Base-by-base conservation (phyloP, 1,140 invertebrate genomes). In the Diuraphis noxia region DNA sequence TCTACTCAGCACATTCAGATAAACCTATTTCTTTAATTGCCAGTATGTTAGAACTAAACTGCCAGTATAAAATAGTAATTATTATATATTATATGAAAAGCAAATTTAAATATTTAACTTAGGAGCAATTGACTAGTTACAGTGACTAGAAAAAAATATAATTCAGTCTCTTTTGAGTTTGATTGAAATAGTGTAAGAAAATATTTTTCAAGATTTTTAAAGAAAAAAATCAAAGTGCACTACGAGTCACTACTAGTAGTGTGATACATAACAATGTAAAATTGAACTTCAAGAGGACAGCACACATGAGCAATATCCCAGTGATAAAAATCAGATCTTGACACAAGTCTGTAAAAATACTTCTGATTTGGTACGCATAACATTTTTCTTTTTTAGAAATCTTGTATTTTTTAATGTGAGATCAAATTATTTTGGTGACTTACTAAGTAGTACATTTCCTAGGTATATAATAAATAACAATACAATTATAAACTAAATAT, bases 401-500 rank as follows among this genome's bases (percentile, higher is more conserved):
- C 13, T n/a, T 30, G 30, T 41, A 82, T 23, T 7, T 9, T 86
- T 49, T 36, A 86, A 86, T 86, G 84, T 86, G 84, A 86, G 84
- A 86, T 86, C 43, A 86, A 49, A 86, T 49, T 86, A 86, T 25
- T 86, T 46, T 2, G 49, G 43, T 86, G 43, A 86, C 49, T 25
- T 36, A 86, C n/a, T 86, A 86, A 36, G 41, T 43, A 72, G 10
- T n/a, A 72, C 56, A 72, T 72, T n/a, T 72, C 7, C 34, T 46
- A 46, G n/a, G 21, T 49, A 86, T 10, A 43, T 85, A 85, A 43
- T 85, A 85, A 49, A 86, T 49, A 36, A 86, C 21, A 86, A 49
- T 36, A 86, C 49, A 23, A 49, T 1, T 23, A 49, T 49, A 49
- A 86, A 86, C 25, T 46, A 10, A 84, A 52, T 86, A 46, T 49